phyloP scores from a whole-genome alignment of 2,888 invertebrate species.

The Gymnosoma rotundatum region DNA sequence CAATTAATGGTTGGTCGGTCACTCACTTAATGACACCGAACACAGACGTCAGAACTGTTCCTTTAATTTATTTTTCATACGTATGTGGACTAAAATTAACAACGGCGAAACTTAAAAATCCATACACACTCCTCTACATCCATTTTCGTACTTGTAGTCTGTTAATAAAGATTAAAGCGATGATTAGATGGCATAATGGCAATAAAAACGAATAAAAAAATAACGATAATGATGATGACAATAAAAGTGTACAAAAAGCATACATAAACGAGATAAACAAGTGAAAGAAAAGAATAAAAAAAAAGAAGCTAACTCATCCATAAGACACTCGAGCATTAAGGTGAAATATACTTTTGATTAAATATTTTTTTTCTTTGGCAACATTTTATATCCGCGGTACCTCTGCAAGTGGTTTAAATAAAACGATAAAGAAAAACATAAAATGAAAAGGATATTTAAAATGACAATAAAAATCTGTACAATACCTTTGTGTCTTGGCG shows the following conservation, averaged over 20 bases:
- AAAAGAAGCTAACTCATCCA: background rate
- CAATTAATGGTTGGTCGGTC: conserved; percentile 40
- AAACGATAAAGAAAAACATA: background rate
- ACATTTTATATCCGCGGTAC: background rate
- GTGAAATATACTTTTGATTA: conserved; percentile 46
- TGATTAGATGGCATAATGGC: conserved; percentile 50
- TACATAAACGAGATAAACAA: background rate
- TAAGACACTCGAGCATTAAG: conserved; percentile 29
- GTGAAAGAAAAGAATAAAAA: background rate
- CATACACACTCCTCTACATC: background rate
- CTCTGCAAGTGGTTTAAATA: conserved; percentile 12
- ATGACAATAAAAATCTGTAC: conserved; percentile 52
- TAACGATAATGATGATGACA: conserved; percentile 44
- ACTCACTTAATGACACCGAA: conserved; percentile 30
- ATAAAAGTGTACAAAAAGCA: background rate
- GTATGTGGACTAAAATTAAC: conserved; percentile 10
- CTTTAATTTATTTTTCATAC: background rate
- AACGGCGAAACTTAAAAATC: background rate
- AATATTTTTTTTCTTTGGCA: background rate
- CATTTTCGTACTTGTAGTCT: conserved; percentile 15
- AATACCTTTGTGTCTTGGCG: background rate
- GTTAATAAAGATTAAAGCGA: conserved; percentile 57
- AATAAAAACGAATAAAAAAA: conserved; percentile 20
- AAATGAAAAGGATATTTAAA: conserved; percentile 11
- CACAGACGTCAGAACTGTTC: background rate